Percentiles rank a stretch among this genome's conserved stretches.
These are phyloP conservation scores for Chelmon rostratus DNA, from an alignment of 2,797 vertebrate species.

Conservation along the genomic window DNA sequence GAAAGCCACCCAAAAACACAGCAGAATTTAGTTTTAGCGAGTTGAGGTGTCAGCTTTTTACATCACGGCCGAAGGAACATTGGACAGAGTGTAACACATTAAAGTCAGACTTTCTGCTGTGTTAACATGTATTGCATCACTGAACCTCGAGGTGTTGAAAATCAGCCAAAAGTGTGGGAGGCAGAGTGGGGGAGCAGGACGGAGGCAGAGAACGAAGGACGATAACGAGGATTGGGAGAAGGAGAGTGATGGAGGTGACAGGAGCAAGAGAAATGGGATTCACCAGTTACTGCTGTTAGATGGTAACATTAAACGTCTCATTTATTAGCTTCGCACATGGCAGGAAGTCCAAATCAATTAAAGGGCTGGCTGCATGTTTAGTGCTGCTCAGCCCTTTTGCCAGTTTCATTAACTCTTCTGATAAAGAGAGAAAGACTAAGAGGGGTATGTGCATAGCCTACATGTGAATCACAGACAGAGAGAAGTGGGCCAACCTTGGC, in stretches of 20 bases:
- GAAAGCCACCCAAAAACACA: not conserved
- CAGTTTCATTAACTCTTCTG: conserved; percentile 51
- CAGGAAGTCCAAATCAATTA: conserved; percentile 59
- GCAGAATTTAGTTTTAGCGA: not conserved
- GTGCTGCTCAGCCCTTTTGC: conserved; percentile 43
- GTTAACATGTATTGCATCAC: conserved; percentile 58
- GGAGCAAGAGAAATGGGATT: not conserved
- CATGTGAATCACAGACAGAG: conserved; percentile 17
- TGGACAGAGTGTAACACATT: conserved; percentile 16
- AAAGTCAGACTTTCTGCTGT: conserved; percentile 34
- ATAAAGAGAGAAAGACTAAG: conserved; percentile 12
- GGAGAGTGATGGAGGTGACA: not conserved
- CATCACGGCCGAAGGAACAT: not conserved
- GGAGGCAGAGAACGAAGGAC: not conserved
- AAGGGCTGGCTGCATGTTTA: conserved; percentile 48
- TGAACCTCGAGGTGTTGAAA: conserved; percentile 28
- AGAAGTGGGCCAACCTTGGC: conserved; percentile 51
- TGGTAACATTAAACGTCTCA: conserved; percentile 33
- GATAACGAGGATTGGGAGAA: not conserved
- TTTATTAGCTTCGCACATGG: conserved; percentile 50
- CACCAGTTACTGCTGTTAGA: not conserved
- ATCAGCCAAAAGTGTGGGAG: conserved; percentile 8
- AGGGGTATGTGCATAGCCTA: not conserved
- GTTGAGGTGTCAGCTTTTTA: conserved; percentile 16
- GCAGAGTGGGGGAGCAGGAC: not conserved